These are phyloP conservation scores for Eristalis arbustorum DNA, from an alignment of 2,888 invertebrate species.

Conservation along the genomic window DNA sequence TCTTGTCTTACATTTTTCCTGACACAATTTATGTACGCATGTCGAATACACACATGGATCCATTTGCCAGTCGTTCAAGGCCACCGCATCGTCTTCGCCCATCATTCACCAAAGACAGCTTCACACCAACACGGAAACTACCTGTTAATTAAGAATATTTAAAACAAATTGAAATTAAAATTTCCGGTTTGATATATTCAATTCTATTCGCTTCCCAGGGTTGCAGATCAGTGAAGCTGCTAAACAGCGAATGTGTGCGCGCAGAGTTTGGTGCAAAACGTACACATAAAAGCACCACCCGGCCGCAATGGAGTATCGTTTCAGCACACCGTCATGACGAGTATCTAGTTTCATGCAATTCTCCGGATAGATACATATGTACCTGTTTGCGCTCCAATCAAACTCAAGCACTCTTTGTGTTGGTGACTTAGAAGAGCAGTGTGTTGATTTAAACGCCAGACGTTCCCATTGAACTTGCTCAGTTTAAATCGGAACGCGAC, in stretches of 20 bases:
- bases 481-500: slow-evolving; percentile 54
- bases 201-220: background rate
- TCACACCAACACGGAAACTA: background rate
- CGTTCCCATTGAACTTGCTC: slow-evolving; percentile 61
- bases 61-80: background rate
- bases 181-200: background rate
- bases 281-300: background rate
- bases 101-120: background rate
- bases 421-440: slow-evolving; percentile 22
- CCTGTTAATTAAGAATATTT: background rate
- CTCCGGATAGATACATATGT: slow-evolving; percentile 1
- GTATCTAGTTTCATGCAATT: slow-evolving; percentile 28
- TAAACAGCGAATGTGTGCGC: background rate
- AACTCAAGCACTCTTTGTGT: background rate
- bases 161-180: background rate
- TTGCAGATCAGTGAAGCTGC: background rate
- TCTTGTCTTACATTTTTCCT: too few species aligned
- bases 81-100: background rate
- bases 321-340: background rate
- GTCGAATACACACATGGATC: background rate
- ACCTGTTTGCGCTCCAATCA: slow-evolving; percentile 30
- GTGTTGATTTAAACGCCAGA: slow-evolving; percentile 34
- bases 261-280: background rate
- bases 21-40: too few species aligned
- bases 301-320: background rate